Percentiles rank a stretch among this genome's conserved stretches.
Evolutionary conservation across 2,888 invertebrate species (phyloP).

Genomic region (Nephrotoma flavescens): DNA sequence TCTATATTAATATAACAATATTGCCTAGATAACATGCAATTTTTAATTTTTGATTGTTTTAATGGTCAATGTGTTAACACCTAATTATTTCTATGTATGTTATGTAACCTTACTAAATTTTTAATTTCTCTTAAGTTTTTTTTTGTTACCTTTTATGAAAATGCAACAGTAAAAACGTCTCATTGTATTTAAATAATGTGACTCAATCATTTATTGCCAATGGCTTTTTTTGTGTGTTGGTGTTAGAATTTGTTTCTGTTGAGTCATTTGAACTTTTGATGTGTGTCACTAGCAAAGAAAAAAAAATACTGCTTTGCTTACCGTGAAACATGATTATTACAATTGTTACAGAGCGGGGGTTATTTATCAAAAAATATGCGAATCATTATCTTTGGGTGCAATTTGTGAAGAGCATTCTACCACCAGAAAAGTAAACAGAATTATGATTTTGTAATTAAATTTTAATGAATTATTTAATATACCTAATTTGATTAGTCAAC

Average conservation of each 20-base stretch:
- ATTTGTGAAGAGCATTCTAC: no score
- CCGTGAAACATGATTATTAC: neutral
- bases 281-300: neutral
- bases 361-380: no score
- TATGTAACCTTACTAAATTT: neutral
- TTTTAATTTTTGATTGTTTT: neutral
- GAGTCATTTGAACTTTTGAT: neutral
- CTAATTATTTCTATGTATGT: neutral
- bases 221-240: neutral
- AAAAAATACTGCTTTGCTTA: neutral
- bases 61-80: neutral
- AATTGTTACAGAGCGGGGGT: no score
- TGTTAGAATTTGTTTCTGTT: neutral
- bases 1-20: neutral
- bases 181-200: neutral
- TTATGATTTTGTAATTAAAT: no score
- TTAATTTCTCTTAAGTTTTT: neutral
- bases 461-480: no score
- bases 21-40: neutral
- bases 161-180: neutral
- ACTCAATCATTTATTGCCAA: neutral
- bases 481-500: no score
- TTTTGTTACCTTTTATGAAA: neutral
- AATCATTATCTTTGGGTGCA: no score
- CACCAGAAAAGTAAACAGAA: no score